Conservation (phyloP, 2,888 invertebrate genomes). For the Cheilosia grossa region DNA sequence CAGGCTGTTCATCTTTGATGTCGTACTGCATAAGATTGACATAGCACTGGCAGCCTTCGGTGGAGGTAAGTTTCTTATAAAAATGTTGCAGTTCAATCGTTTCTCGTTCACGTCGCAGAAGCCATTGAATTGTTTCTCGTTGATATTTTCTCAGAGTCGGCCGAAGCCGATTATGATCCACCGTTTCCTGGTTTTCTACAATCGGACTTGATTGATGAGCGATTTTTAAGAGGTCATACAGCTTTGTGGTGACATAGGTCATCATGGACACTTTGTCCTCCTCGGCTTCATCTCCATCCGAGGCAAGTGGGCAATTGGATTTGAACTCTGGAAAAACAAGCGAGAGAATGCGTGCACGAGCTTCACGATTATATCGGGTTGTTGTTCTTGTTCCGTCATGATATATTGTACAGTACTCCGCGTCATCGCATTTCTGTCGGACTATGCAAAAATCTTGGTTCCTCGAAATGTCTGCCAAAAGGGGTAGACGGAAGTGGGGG, state of each 20-base stretch:
- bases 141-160: conserved; percentile 88
- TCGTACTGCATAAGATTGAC: conserved; percentile 78
- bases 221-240: conserved; percentile 77
- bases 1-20: conserved; percentile 78
- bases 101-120: conserved; percentile 85
- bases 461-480: conserved; percentile 26
- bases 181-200: conserved; percentile 37
- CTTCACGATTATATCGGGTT: background rate
- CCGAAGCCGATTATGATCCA: conserved; percentile 81
- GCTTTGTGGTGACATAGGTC: conserved; percentile 79
- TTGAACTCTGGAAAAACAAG: conserved; percentile 55
- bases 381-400: conserved; percentile 49
- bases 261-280: conserved; percentile 75
- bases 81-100: conserved; percentile 68
- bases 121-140: conserved; percentile 87
- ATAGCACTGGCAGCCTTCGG: conserved; percentile 77
- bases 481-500: background rate
- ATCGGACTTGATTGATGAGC: conserved; percentile 76
- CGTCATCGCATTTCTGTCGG: conserved; percentile 40
- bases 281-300: background rate
- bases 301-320: background rate
- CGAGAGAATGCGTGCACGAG: conserved; percentile 37
- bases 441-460: conserved; percentile 59
- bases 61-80: conserved; percentile 75
- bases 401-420: conserved; percentile 57